phyloP scores from a whole-genome alignment of 2,113 vertebrate genomes.

The Malurus elegans region DNA sequence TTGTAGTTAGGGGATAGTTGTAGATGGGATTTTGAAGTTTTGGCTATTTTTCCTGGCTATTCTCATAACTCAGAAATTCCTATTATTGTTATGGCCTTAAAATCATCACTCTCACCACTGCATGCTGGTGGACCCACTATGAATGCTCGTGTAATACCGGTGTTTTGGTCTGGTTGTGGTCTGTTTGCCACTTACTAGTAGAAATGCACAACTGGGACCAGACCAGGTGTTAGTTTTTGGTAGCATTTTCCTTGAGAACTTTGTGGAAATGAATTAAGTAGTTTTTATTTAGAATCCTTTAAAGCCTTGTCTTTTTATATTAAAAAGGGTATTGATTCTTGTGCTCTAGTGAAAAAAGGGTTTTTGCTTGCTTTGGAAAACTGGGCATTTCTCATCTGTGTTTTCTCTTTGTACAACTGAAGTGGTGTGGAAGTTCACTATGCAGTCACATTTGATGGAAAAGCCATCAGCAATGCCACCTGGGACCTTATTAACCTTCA shows the following conservation, averaged over 20 bases:
- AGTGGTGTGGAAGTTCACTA: slow-evolving; percentile 82
- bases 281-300: background rate
- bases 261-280: background rate
- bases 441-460: slow-evolving; percentile 82
- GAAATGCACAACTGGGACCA: background rate
- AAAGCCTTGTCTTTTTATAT: background rate
- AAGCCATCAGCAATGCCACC: slow-evolving; percentile 82
- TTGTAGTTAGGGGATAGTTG: background rate
- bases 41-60: background rate
- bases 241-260: background rate
- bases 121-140: background rate
- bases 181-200: background rate
- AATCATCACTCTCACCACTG: background rate
- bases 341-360: background rate
- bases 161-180: background rate
- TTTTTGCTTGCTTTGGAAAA: background rate
- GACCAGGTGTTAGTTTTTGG: background rate
- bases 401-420: background rate
- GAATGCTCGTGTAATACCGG: background rate
- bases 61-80: background rate
- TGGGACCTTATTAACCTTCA: slow-evolving; percentile 88
- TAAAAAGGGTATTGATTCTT: background rate
- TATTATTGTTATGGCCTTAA: background rate
- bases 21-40: too few relatives aligned
- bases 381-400: background rate